These are phyloP conservation scores for Macropis europaea DNA, from an alignment of 2,888 invertebrate species.

Conservation along the genomic window DNA sequence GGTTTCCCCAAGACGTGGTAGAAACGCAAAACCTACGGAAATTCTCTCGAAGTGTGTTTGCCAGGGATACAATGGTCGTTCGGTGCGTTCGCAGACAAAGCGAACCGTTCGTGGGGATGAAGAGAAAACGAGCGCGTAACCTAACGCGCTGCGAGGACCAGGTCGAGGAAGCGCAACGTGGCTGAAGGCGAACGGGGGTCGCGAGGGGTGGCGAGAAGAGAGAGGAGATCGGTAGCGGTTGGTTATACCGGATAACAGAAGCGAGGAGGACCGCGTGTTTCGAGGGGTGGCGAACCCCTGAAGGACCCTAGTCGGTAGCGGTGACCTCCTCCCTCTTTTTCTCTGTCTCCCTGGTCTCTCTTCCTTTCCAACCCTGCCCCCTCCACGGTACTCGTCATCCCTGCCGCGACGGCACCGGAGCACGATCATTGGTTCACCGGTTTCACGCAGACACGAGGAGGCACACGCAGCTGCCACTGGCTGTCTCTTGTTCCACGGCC, in stretches of 20 bases:
- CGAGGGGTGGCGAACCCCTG: constrained; percentile 75
- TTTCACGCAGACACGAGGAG: constrained; percentile 73
- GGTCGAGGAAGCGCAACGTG: constrained; percentile 44
- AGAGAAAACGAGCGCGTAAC: constrained; percentile 46
- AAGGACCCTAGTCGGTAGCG: constrained; percentile 72
- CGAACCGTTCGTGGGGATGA: constrained; percentile 22
- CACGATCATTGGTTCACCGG: constrained; percentile 78
- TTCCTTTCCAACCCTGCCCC: constrained; percentile 64
- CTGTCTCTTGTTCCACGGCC: constrained; percentile 62
- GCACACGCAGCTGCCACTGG: constrained; percentile 71
- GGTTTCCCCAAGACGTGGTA: background rate
- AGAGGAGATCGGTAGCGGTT: constrained; percentile 45
- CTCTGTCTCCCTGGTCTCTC: constrained; percentile 59
- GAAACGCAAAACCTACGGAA: constrained; percentile 4
- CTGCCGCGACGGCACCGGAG: constrained; percentile 64
- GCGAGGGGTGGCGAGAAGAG: constrained; percentile 17
- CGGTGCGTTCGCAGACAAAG: constrained; percentile 20
- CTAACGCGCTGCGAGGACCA: constrained; percentile 53
- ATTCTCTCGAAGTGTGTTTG: constrained; percentile 10
- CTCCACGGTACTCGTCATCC: constrained; percentile 59
- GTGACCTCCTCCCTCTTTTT: constrained; percentile 67
- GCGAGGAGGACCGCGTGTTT: constrained; percentile 58
- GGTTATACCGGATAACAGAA: constrained; percentile 51
- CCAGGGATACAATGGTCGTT: constrained; percentile 3
- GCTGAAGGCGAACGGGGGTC: constrained; percentile 25